These are phyloP conservation scores for Amphiprion ocellaris DNA, from an alignment of 2,113 vertebrate species.

Conservation along the genomic window DNA sequence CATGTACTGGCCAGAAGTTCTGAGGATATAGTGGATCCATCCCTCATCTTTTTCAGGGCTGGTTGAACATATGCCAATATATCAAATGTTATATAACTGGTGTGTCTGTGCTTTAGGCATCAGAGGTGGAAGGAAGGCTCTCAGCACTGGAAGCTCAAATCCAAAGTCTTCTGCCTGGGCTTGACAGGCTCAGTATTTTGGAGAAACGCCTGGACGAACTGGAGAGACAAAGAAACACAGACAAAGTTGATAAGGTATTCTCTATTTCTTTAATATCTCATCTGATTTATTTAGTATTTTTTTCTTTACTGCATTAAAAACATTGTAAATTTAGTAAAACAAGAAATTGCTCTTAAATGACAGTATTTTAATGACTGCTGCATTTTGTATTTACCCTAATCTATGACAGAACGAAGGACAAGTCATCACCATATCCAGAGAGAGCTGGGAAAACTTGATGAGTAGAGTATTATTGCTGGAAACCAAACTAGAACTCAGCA, in stretches of 20 bases:
- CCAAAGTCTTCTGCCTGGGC: constrained; percentile 72
- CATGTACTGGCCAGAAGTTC: no score
- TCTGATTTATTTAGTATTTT: neutral
- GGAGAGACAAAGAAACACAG: constrained; percentile 77
- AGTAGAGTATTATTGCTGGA: constrained; percentile 92
- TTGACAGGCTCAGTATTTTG: constrained; percentile 84
- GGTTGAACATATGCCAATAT: neutral
- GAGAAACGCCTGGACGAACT: constrained; percentile 81
- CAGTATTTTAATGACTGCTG: no score
- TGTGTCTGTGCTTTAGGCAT: constrained; percentile 66
- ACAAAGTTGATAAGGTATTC: constrained; percentile 70
- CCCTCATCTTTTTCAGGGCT: neutral
- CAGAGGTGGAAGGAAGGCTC: constrained; percentile 74
- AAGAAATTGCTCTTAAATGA: no score
- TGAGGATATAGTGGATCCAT: no score
- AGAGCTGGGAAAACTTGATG: constrained; percentile 90
- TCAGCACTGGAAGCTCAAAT: constrained; percentile 82
- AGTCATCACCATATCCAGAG: constrained; percentile 77
- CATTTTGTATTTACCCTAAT: neutral
- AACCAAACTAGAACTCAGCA: constrained; percentile 86
- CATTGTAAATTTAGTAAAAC: no score
- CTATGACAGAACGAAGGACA: constrained; percentile 42
- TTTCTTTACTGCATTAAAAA: neutral
- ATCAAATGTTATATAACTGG: neutral
- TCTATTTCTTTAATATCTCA: neutral